Percentiles rank a stretch among this genome's conserved stretches.
These are phyloP conservation scores for Tetranychus piercei DNA, from an alignment of 2,888 invertebrate species.

Conservation along the genomic window DNA sequence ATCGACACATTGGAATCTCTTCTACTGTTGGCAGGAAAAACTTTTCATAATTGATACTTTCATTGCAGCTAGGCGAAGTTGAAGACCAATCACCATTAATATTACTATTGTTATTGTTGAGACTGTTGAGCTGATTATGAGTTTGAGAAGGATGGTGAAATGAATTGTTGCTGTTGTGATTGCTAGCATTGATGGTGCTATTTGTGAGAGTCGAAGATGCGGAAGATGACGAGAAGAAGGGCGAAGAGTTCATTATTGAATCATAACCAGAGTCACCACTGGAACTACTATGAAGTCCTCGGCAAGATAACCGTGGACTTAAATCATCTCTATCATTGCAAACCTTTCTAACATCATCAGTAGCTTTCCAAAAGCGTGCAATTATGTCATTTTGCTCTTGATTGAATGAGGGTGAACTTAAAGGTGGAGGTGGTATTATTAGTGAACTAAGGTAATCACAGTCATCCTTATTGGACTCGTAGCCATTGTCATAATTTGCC, in stretches of 20 bases:
- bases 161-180: too few species aligned
- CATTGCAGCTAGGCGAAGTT: not conserved
- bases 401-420: conserved; percentile 21
- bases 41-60: not conserved
- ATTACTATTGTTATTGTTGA: not conserved
- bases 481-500: not conserved
- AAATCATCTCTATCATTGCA: conserved; percentile 15
- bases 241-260: conserved; percentile 7
- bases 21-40: not conserved
- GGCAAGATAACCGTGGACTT: conserved; percentile 12
- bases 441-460: conserved; percentile 66
- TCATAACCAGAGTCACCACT: conserved; percentile 18
- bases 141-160: too few species aligned
- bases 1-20: not conserved
- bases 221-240: not conserved
- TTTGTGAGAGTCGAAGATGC: not conserved
- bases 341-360: conserved; percentile 27
- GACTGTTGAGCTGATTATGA: not conserved
- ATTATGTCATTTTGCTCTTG: conserved; percentile 27
- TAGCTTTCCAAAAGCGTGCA: conserved; percentile 27
- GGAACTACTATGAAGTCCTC: conserved; percentile 15
- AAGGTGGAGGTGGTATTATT: conserved; percentile 59
- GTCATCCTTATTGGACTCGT: conserved; percentile 12
- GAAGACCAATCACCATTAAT: conserved; percentile 8
- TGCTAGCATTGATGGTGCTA: too few species aligned